Percentiles rank a stretch among this genome's conserved stretches.
Conservation (phyloP, 2,113 vertebrate genomes). For the Trematocara marginatum region DNA sequence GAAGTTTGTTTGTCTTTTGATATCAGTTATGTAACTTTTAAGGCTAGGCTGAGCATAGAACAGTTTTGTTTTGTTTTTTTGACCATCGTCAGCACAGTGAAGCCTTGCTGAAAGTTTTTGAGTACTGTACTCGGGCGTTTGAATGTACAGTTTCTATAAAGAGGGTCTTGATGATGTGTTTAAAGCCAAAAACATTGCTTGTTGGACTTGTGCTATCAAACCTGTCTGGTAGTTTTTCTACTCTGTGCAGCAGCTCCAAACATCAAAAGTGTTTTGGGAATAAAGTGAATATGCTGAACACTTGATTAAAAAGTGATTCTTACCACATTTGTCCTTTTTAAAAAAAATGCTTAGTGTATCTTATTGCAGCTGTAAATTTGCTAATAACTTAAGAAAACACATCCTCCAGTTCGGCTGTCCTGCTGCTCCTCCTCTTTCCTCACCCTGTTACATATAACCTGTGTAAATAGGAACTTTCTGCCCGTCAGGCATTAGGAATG, state of each 20-base stretch:
- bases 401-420: background rate
- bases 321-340: background rate
- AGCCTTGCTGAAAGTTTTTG: background rate
- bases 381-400: background rate
- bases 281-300: slow-evolving; percentile 29
- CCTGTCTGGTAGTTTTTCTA: background rate
- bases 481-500: slow-evolving; percentile 57
- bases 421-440: background rate
- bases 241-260: background rate
- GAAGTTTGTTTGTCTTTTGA: slow-evolving; percentile 46
- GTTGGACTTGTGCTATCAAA: background rate
- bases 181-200: slow-evolving; percentile 9
- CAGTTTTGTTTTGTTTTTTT: background rate
- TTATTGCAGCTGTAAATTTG: slow-evolving; percentile 48
- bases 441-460: background rate
- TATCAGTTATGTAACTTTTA: slow-evolving; percentile 17
- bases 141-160: slow-evolving; percentile 7
- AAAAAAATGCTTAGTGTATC: slow-evolving; percentile 17
- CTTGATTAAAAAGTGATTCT: slow-evolving; percentile 5
- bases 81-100: background rate
- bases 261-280: background rate
- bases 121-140: background rate
- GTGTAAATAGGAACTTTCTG: slow-evolving; percentile 58
- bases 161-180: background rate
- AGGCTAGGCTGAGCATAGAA: background rate